Evolutionary conservation across 53 echinoderm and acorn worm genomes (phyloP).

Genomic region (Echinometra lucunter): DNA sequence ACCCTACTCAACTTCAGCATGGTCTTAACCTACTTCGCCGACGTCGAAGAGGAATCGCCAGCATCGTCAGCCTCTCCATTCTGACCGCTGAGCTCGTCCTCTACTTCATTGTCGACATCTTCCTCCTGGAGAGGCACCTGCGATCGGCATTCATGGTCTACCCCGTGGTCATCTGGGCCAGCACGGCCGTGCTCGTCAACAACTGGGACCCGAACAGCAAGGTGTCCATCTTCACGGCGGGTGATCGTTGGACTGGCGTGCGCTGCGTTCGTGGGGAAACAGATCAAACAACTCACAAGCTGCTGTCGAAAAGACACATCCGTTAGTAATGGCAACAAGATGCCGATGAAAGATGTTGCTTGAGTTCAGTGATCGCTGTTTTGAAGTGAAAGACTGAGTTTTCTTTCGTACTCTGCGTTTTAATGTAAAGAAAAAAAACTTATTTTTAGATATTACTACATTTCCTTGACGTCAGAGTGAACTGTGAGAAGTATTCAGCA

Average conservation of each 20-base stretch:
- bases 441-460: background rate
- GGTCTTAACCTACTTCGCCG: slow-evolving; percentile 70
- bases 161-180: slow-evolving; percentile 74
- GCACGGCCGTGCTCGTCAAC: slow-evolving; percentile 66
- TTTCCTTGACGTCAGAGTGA: background rate
- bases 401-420: background rate
- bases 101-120: slow-evolving; percentile 73
- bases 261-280: slow-evolving; percentile 42
- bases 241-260: slow-evolving; percentile 61
- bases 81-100: slow-evolving; percentile 73
- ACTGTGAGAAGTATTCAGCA: no score
- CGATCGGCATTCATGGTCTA: slow-evolving; percentile 75
- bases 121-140: slow-evolving; percentile 66
- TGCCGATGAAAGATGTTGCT: slow-evolving; percentile 5
- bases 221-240: slow-evolving; percentile 62
- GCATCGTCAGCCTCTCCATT: slow-evolving; percentile 67
- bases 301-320: background rate
- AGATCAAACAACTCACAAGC: background rate
- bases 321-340: background rate
- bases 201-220: slow-evolving; percentile 71
- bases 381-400: background rate
- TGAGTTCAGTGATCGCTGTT: background rate
- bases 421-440: background rate
- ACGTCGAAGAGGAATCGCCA: slow-evolving; percentile 68
- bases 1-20: slow-evolving; percentile 68